Conservation (phyloP, 2,113 vertebrate species). For the Haemorhous mexicanus region DNA sequence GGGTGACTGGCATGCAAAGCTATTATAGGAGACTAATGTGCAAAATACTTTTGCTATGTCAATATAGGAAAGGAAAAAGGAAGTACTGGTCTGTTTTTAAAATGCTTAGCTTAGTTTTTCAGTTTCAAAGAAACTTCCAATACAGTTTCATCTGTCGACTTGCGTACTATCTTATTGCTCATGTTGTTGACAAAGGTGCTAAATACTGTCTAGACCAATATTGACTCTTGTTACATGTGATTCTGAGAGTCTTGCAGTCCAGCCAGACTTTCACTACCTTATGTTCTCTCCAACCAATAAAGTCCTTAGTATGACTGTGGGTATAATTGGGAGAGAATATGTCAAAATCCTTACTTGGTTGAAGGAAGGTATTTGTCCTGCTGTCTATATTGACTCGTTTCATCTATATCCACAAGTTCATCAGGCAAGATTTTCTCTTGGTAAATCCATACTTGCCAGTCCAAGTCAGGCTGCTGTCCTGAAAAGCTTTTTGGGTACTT, state of each 20-base stretch:
- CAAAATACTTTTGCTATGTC: not conserved
- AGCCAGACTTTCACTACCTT: not conserved
- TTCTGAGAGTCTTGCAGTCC: not conserved
- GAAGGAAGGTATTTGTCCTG: not conserved
- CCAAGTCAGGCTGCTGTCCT: not conserved
- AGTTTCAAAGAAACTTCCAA: not conserved
- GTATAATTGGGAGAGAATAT: not conserved
- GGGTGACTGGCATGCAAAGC: not conserved
- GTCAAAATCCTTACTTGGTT: not conserved
- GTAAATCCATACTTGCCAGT: not conserved
- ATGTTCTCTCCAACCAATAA: not conserved
- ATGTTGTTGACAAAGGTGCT: not conserved
- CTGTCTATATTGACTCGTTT: not conserved
- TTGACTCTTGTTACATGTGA: fast-evolving
- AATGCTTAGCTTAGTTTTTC: not conserved
- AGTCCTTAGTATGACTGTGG: not conserved
- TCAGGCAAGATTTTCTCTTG: not conserved
- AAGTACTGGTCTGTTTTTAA: not conserved
- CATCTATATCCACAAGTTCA: not conserved
- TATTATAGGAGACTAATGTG: not conserved
- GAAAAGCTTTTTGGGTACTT: not conserved
- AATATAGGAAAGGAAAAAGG: not conserved
- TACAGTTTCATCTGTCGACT: not conserved
- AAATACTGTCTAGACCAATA: not conserved
- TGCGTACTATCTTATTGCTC: not conserved